Base-by-base conservation (phyloP, 2,113 vertebrate species). In the Phylloscopus whistleri region DNA sequence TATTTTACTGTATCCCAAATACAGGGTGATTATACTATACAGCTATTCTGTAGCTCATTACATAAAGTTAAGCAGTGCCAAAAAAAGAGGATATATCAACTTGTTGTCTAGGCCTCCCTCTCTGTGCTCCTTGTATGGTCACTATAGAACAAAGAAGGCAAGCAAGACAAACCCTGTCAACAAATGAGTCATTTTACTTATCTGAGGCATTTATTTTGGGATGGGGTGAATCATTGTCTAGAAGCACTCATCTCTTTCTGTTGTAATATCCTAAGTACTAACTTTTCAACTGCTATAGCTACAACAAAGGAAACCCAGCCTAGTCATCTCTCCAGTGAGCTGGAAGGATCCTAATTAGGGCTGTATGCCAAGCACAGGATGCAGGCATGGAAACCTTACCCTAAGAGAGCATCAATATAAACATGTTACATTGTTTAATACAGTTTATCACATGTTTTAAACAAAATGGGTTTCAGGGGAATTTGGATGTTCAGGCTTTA, bases 141-240 rank as follows among this genome's bases (percentile, higher is more conserved):
- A 84, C 24, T 60, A 44, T 0, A 93, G 78, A 85, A 79, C 37
- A 89, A 81, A 67, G 80, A n/a, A 67, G 70, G 60, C 70, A 84
- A 76, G 16, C 1, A 3, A 81, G n/a, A 43, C 72, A 93, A 72
- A 88, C 46, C 37, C 51, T 75, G 79, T 79, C 78, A 91, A 78
- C 67, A 83, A 79, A 83, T 95, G 82, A 95, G 44, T 92, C 66
- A 90, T 66, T 95, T 96, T 52, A 91, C 75, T 46, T 82, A 52
- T 79, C 64, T 87, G 69, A 90, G 85, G 30, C 67, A 69, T 82
- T 90, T 83, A 64, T 91, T 90, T 68, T 44, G 55, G 62, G 53
- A 73, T 76, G 53, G 70, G 37, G 60, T 94, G 90, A 96, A 85
- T 95, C 88, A 88, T 3, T 90, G 62, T 37, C 90, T 80, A 75